phyloP scores from a whole-genome alignment of 2,113 vertebrate species.

The Cichladusa arquata region DNA sequence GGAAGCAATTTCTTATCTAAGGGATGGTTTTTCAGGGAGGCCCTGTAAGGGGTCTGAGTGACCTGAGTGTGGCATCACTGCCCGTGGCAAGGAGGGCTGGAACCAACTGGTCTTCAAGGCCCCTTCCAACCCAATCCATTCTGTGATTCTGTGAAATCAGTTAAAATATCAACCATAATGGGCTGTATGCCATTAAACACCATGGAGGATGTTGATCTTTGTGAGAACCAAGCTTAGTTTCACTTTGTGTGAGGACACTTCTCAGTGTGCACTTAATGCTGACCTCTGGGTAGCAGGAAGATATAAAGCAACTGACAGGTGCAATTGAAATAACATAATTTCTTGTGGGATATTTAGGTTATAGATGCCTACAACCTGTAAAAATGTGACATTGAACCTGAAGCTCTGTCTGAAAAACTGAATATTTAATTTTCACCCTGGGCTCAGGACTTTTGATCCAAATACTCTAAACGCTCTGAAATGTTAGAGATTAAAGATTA shows the following conservation, averaged over 20 bases:
- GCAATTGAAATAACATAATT: background rate
- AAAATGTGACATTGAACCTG: background rate
- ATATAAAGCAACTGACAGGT: background rate
- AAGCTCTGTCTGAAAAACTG: background rate
- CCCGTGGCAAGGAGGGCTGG: background rate
- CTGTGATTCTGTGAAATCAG: background rate
- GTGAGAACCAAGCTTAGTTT: background rate
- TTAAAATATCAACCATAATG: background rate
- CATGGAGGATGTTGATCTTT: accelerated
- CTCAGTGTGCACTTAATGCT: background rate
- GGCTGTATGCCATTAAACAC: background rate
- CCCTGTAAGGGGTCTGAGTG: background rate
- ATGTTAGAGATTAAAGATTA: background rate
- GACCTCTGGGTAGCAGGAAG: background rate
- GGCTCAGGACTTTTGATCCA: background rate
- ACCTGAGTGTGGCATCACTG: background rate
- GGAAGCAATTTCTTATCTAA: too few relatives aligned
- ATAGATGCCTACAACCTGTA: background rate
- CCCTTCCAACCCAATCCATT: background rate
- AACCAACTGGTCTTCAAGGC: background rate
- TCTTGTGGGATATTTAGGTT: background rate
- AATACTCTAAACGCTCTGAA: background rate
- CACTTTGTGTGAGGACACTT: background rate
- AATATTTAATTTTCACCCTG: background rate
- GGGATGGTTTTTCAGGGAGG: too few relatives aligned